Evolutionary conservation across 2,888 invertebrate species (phyloP).

Genomic region (Linyphia triangularis): DNA sequence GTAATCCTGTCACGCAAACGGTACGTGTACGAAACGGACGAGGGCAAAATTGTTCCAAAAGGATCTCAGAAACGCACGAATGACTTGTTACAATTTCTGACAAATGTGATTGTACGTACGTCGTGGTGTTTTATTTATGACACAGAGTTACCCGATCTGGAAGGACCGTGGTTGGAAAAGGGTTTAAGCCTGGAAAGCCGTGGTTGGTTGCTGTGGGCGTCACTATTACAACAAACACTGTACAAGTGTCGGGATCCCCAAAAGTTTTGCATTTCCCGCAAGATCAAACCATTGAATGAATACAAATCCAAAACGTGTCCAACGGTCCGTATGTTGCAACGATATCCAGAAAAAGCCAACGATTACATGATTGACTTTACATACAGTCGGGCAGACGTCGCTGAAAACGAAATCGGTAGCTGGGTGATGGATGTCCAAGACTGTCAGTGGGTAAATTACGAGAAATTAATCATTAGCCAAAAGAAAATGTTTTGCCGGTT

Average conservation of each 20-base stretch:
- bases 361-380: conserved; percentile 13
- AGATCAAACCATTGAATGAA: conserved; percentile 9
- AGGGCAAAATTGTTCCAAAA: conserved; percentile 10
- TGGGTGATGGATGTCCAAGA: conserved; percentile 31
- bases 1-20: no score
- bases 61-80: conserved; percentile 10
- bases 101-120: background rate
- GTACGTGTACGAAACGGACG: no score
- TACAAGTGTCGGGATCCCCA: conserved; percentile 19
- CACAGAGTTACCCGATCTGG: no score
- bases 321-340: conserved; percentile 2
- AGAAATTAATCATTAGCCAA: conserved; percentile 38
- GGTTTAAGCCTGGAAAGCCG: no score
- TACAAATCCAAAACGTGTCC: conserved; percentile 24
- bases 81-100: conserved; percentile 8
- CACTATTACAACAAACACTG: background rate
- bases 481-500: conserved; percentile 35
- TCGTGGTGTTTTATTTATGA: no score
- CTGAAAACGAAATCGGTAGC: background rate
- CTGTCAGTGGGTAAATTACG: conserved; percentile 20
- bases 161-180: no score
- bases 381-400: conserved; percentile 21
- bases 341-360: conserved; percentile 10
- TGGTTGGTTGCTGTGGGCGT: conserved; percentile 6
- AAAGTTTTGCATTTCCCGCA: conserved; percentile 19